Evolutionary conservation across 23 tunicate genomes (phyloP).

Genomic region (Oikopleura albicans): DNA sequence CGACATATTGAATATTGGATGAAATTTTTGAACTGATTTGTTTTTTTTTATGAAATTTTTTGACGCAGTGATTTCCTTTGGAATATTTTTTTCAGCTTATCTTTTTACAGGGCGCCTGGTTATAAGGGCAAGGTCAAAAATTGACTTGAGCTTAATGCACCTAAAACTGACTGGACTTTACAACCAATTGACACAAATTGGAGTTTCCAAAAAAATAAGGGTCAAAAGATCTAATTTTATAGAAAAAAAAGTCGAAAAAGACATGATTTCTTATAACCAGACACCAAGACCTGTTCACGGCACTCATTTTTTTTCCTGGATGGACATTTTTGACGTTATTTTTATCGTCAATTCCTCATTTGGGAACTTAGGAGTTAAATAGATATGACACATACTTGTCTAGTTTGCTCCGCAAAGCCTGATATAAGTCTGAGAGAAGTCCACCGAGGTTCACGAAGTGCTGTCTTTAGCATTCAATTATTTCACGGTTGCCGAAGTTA

Average conservation of each 20-base stretch:
- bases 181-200: no score
- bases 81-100: background rate
- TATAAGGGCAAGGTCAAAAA: no score
- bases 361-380: background rate
- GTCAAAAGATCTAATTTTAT: no score
- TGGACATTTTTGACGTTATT: background rate
- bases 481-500: no score
- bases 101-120: no score
- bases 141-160: no score
- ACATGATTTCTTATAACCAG: background rate
- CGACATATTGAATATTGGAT: no score
- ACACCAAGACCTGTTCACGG: no score
- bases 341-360: background rate
- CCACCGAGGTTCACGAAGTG: background rate
- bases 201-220: no score
- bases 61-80: background rate
- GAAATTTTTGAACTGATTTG: background rate
- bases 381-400: background rate
- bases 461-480: background rate
- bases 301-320: no score
- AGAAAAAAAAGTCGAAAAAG: no score
- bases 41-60: background rate
- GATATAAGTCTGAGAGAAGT: background rate
- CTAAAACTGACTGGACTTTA: no score
- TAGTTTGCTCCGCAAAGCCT: background rate